A percentile compares a stretch with the other conserved stretches of the same genome.
These are phyloP conservation scores for Drosophila monieri DNA, from an alignment of 2,888 invertebrate species.

Conservation along the genomic window DNA sequence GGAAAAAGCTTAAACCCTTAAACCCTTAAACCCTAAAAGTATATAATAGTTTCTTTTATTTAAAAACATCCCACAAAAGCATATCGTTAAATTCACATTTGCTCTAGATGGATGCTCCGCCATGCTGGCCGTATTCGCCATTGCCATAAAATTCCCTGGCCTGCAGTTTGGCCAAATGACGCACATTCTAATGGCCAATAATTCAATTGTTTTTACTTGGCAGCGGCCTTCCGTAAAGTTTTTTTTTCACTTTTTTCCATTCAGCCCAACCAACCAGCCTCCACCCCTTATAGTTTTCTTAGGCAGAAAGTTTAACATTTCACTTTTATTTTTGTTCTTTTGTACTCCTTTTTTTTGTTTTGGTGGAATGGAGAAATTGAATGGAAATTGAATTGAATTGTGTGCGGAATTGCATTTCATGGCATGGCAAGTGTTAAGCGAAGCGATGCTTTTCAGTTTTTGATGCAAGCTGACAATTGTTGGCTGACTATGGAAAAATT, in stretches of 20 bases:
- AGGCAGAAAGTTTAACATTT: neutral
- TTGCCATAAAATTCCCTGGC: neutral
- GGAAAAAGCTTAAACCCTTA: no score
- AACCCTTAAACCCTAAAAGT: no score
- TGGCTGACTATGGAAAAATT: neutral
- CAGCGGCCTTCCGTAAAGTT: constrained; percentile 1
- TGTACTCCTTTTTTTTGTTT: neutral
- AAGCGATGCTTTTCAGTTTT: constrained; percentile 8
- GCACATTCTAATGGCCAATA: constrained; percentile 37
- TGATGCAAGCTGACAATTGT: constrained; percentile 15
- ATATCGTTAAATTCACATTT: neutral
- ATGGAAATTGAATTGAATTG: constrained; percentile 5
- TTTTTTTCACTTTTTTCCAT: neutral
- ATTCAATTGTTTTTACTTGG: constrained; percentile 35
- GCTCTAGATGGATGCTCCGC: no score
- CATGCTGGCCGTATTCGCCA: neutral
- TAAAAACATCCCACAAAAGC: neutral
- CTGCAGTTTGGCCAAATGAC: constrained; percentile 38
- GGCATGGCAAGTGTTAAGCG: constrained; percentile 15
- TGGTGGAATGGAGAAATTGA: neutral
- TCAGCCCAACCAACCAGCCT: no score
- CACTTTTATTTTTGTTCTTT: neutral
- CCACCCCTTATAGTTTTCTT: neutral
- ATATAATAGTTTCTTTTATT: neutral
- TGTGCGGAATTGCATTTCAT: constrained; percentile 1